phyloP scores from a whole-genome alignment of 2,888 invertebrate genomes.

The Siphonodentalium dalli region DNA sequence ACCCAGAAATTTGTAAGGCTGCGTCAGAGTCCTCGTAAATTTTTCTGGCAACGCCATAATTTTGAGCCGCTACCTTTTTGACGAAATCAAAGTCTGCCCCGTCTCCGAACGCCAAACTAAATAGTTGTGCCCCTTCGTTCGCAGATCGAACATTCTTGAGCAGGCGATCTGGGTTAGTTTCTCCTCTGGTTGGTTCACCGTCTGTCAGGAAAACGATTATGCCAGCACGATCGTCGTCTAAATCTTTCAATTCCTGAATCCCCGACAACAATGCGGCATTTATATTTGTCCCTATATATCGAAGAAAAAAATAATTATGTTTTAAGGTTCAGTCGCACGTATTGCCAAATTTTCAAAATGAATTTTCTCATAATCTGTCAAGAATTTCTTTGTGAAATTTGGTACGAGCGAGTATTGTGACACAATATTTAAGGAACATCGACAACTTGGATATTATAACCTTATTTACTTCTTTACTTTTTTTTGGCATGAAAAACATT shows the following conservation, averaged over 20 bases:
- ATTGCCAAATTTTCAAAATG: not conserved
- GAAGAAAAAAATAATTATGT: not conserved
- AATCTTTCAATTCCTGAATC: constrained; percentile 68
- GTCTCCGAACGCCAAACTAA: constrained; percentile 42
- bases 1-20: constrained; percentile 74
- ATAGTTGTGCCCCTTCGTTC: constrained; percentile 38
- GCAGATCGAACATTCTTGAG: constrained; percentile 31
- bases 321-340: not conserved
- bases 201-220: constrained; percentile 66
- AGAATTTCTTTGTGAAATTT: not conserved
- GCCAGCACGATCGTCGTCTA: constrained; percentile 27
- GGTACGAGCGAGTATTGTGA: no score
- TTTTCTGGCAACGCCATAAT: constrained; percentile 75
- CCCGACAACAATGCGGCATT: constrained; percentile 70
- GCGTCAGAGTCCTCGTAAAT: constrained; percentile 80
- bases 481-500: no score
- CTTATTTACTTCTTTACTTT: no score
- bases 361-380: not conserved
- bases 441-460: no score
- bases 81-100: constrained; percentile 43
- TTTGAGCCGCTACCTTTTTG: constrained; percentile 68
- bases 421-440: no score
- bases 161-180: constrained; percentile 51
- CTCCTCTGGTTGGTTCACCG: constrained; percentile 64
- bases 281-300: constrained; percentile 63